A percentile compares a stretch with the other conserved stretches of the same genome.
Evolutionary conservation across 2,797 vertebrate species (phyloP).

Genomic region (Cuculus canorus): DNA sequence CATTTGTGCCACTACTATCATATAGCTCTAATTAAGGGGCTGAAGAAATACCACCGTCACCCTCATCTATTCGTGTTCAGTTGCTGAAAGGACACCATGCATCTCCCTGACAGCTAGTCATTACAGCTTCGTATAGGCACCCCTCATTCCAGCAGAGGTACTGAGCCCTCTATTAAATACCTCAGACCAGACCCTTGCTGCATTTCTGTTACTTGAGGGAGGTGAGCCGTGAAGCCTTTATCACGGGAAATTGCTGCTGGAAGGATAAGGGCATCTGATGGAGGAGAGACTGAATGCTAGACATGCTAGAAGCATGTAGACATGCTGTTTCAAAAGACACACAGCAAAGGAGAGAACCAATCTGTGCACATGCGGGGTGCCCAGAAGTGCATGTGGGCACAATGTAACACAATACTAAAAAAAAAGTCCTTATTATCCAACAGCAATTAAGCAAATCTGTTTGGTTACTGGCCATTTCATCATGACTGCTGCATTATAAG

Average conservation of each 20-base stretch:
- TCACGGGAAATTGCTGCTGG: not conserved
- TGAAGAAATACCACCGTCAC: conserved; percentile 71
- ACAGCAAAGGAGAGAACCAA: not conserved
- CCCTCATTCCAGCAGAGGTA: conserved; percentile 25
- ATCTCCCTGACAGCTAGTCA: conserved; percentile 81
- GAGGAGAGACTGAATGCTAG: not conserved
- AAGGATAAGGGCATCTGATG: not conserved
- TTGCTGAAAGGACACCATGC: conserved; percentile 76
- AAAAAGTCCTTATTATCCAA: not conserved
- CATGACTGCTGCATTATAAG: not conserved
- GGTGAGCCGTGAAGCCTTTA: not conserved
- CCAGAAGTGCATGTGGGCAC: not conserved
- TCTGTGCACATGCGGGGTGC: fast-evolving
- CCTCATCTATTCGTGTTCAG: conserved; percentile 75
- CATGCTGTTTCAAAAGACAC: not conserved
- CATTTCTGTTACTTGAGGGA: not conserved
- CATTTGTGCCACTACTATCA: conserved; percentile 40
- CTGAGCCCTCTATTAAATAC: not conserved
- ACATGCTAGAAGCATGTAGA: not conserved
- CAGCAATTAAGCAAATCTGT: not conserved
- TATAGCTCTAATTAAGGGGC: conserved; percentile 78
- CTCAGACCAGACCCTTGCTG: not conserved
- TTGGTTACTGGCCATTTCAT: not conserved
- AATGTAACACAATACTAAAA: not conserved
- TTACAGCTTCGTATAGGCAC: conserved; percentile 62